Evolutionary conservation across 1,140 invertebrate genomes (phyloP).

Genomic region (Eubasilissa regina): DNA sequence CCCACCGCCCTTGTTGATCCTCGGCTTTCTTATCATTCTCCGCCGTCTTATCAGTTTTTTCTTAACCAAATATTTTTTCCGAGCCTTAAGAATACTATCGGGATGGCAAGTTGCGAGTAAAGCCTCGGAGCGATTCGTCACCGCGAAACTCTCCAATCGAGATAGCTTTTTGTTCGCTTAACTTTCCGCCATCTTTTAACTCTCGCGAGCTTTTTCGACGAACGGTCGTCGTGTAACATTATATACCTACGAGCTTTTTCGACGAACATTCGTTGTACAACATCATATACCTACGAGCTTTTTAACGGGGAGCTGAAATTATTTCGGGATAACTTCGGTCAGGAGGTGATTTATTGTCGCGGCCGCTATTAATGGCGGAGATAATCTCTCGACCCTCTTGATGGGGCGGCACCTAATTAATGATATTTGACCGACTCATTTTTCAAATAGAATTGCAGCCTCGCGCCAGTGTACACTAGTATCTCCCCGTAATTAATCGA

Average conservation of each 20-base stretch:
- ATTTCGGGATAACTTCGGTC: slow-evolving; percentile 33
- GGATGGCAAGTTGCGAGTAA: slow-evolving; percentile 33
- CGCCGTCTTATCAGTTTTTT: slow-evolving; percentile 43
- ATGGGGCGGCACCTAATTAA: neutral
- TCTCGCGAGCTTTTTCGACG: slow-evolving; percentile 23
- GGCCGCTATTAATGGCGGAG: slow-evolving; percentile 31
- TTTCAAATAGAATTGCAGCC: slow-evolving; percentile 33
- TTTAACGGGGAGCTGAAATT: slow-evolving; percentile 29
- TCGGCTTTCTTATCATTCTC: slow-evolving; percentile 40
- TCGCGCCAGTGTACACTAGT: slow-evolving; percentile 6
- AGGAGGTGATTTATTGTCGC: slow-evolving; percentile 25
- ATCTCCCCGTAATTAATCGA: slow-evolving; percentile 6
- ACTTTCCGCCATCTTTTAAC: slow-evolving; percentile 40
- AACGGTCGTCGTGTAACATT: neutral
- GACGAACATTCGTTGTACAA: neutral
- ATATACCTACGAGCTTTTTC: neutral
- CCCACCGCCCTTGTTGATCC: slow-evolving; percentile 28
- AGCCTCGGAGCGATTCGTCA: slow-evolving; percentile 48
- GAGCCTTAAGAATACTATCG: slow-evolving; percentile 37
- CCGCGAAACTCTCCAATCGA: slow-evolving; percentile 41
- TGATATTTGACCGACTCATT: slow-evolving; percentile 39
- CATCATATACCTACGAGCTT: neutral
- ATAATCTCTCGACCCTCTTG: slow-evolving; percentile 25
- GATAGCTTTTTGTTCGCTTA: slow-evolving; percentile 35
- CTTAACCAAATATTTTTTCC: slow-evolving; percentile 39